Evolutionary conservation across 2,888 invertebrate species (phyloP).

Genomic region (Dynastes maya): DNA sequence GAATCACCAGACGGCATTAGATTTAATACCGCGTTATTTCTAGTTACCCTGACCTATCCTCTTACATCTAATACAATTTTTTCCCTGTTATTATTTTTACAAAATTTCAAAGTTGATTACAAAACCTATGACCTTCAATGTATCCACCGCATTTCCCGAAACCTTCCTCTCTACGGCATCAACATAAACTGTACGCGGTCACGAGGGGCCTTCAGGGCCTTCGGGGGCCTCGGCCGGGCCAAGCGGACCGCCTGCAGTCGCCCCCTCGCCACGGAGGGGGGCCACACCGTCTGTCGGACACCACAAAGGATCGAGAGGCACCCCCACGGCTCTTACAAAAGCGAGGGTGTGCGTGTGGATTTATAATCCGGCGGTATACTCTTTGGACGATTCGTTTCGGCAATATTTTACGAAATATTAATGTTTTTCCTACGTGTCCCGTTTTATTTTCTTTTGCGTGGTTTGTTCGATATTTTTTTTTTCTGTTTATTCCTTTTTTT

Average conservation of each 20-base stretch:
- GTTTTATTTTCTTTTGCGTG: constrained; percentile 42
- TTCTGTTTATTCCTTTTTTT: background rate
- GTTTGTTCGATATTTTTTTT: background rate
- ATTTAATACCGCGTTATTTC: too few species aligned
- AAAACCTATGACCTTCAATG: too few species aligned
- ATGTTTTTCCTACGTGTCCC: constrained; percentile 54
- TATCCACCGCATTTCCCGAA: background rate
- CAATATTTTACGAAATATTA: constrained; percentile 57
- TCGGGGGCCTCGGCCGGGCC: background rate
- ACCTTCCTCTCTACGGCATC: background rate
- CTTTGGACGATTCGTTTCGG: constrained; percentile 57
- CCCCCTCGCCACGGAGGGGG: constrained; percentile 52
- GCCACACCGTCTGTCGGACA: constrained; percentile 57
- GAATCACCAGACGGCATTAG: too few species aligned
- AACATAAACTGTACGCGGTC: constrained; percentile 1
- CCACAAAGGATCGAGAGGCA: constrained; percentile 56
- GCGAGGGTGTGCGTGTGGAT: constrained; percentile 59
- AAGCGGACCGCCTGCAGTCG: constrained; percentile 43
- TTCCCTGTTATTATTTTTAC: too few species aligned
- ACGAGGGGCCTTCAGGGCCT: constrained; percentile 16
- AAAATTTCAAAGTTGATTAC: too few species aligned
- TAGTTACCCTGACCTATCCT: too few species aligned
- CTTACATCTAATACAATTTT: too few species aligned
- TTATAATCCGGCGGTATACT: constrained; percentile 57
- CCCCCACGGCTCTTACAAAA: constrained; percentile 56